Conservation (phyloP, 2,888 invertebrate genomes). For the Aelia acuminata region DNA sequence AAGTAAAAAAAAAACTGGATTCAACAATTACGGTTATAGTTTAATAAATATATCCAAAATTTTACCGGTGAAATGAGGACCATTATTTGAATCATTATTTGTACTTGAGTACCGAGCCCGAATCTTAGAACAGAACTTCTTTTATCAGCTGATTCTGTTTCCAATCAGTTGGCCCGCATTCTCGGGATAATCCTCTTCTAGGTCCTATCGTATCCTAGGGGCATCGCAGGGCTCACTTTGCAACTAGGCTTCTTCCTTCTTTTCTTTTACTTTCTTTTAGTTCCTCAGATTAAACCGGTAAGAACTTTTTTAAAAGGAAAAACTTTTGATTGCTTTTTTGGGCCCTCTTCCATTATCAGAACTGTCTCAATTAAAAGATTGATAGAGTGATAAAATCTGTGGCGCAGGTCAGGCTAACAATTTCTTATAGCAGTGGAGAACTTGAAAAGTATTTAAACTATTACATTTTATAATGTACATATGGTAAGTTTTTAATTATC, state of each 20-base stretch:
- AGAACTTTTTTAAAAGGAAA: constrained; percentile 36
- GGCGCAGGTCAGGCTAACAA: neutral
- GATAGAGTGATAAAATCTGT: neutral
- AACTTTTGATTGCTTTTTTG: constrained; percentile 25
- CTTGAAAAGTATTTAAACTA: neutral
- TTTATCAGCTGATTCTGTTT: neutral
- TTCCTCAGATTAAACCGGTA: constrained; percentile 12
- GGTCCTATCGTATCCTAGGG: neutral
- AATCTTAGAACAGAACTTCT: neutral
- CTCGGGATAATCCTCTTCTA: neutral
- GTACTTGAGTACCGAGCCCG: neutral
- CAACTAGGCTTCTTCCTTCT: constrained; percentile 65
- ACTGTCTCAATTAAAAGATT: constrained; percentile 24
- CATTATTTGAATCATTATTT: no score
- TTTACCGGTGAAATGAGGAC: no score
- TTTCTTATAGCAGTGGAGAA: neutral
- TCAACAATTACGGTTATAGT: no score
- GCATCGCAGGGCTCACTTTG: neutral
- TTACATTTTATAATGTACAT: neutral
- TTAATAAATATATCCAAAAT: no score
- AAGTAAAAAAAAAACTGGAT: no score
- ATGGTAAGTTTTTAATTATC: neutral
- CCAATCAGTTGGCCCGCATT: neutral
- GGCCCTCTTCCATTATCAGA: neutral
- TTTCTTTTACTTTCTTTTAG: neutral